Base-by-base conservation (phyloP, 2,113 vertebrate species). In the Corythoichthys haematopterus region DNA sequence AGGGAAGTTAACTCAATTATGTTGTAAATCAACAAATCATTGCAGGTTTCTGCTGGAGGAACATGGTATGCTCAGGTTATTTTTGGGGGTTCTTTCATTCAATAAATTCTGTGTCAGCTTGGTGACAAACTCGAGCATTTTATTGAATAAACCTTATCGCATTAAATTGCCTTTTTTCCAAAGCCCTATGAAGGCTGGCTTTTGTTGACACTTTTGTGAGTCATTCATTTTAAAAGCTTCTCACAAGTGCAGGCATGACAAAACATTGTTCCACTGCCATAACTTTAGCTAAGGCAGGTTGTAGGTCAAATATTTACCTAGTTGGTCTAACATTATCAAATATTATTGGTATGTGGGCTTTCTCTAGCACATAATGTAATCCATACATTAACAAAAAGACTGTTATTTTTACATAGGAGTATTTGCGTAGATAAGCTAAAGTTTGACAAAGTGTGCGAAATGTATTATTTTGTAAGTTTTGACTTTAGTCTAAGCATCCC, bases 271-370 rank as follows among this genome's bases (percentile, higher is more conserved):
- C 82, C 80, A 71, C 73, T 61, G 85, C 82, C 75, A 74, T 91
- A 88, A 85, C 91, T 90, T 77, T 75, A 69, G 78, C 33, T 69
- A 48, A 74, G 86, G 79, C 57, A 82, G 79, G 77, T 82, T 83
- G 70, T 38, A 71, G 73, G 81, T 86, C 83, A 87, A 88, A 88
- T 88, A 74, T 87, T 90, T 87, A 81, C 85, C 77, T 82, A 73
- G 74, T 60, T 82, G 75, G 57, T 73, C 76, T 59, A 79, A 76
- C 58, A 71, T 70, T 40, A 5, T 40, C 3, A 7, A 40, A 7
- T 5, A 40, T 40, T 40, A 40, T 40, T 40, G 40, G 40, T 3
- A 40, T 40, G 40, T 5, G 40, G 7, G 40, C 40, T 40, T 7
- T 40, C 40, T 40, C 40, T 40, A 40, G 40, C 40, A 40, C 7